Percentiles rank a stretch among this genome's conserved stretches.
Conservation (phyloP, 2,113 vertebrate species). For the Albula goreensis region DNA sequence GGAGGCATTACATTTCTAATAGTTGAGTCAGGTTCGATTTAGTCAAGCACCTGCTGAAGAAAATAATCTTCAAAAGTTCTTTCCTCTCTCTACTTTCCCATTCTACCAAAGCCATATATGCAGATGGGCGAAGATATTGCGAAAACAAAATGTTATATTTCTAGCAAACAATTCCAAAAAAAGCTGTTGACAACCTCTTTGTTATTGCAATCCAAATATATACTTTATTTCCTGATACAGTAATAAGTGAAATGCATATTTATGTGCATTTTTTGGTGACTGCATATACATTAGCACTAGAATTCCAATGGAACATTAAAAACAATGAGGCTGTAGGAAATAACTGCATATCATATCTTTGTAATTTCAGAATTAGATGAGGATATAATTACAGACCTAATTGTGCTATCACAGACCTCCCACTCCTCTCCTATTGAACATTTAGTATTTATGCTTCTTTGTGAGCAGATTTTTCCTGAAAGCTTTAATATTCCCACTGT, state of each 20-base stretch:
- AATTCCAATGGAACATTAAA: conserved; percentile 40
- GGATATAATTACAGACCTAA: conserved; percentile 29
- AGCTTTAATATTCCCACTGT: not conserved
- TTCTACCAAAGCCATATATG: no score
- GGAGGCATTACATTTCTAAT: not conserved
- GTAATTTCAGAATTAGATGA: conserved; percentile 13
- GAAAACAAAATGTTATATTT: no score
- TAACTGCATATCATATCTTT: conserved; percentile 26
- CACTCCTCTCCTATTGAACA: conserved; percentile 1
- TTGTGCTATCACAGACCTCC: conserved; percentile 21
- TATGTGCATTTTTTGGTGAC: conserved; percentile 20
- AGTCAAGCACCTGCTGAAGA: conserved; percentile 1
- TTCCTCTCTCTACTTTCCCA: conserved; percentile 17
- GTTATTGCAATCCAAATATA: conserved; percentile 14
- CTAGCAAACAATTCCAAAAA: no score
- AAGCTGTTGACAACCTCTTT: not conserved
- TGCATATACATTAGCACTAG: conserved; percentile 37
- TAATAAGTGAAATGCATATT: conserved; percentile 31
- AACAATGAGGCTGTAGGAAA: conserved; percentile 7
- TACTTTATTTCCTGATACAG: conserved; percentile 24
- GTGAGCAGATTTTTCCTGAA: conserved; percentile 30
- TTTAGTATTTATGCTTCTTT: conserved; percentile 38
- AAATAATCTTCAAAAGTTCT: not conserved
- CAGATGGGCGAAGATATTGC: no score
- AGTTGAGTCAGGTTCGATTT: not conserved